A percentile compares a stretch with the other conserved stretches of the same genome.
These are phyloP conservation scores for Philereme transversata DNA, from an alignment of 2,888 invertebrate genomes.

Conservation along the genomic window DNA sequence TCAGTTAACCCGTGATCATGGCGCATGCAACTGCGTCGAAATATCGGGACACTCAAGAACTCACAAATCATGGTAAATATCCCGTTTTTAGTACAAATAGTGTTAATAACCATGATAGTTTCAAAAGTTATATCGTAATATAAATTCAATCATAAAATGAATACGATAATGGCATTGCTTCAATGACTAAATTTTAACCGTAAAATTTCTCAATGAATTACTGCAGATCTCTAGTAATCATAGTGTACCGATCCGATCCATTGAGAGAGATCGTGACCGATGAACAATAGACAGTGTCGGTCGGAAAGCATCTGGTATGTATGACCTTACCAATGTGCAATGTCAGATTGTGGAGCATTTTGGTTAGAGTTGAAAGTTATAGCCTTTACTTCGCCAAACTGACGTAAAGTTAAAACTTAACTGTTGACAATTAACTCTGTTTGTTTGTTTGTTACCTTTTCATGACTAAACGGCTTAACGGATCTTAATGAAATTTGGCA, in stretches of 20 bases:
- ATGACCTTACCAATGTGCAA: conserved; percentile 61
- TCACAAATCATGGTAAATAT: too few relatives aligned
- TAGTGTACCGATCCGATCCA: conserved; percentile 56
- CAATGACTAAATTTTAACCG: neutral
- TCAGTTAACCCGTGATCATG: too few relatives aligned
- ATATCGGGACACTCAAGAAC: too few relatives aligned
- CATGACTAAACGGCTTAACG: too few relatives aligned
- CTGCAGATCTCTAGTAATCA: conserved; percentile 41
- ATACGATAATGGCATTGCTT: neutral
- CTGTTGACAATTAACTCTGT: too few relatives aligned
- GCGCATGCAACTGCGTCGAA: too few relatives aligned
- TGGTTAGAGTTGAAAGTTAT: neutral
- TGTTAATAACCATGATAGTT: too few relatives aligned
- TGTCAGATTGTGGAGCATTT: conserved; percentile 45
- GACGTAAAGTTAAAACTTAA: too few relatives aligned
- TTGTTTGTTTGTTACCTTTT: too few relatives aligned
- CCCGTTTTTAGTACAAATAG: too few relatives aligned
- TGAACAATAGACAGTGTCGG: conserved; percentile 61
- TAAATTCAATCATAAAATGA: neutral
- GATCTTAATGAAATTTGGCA: too few relatives aligned
- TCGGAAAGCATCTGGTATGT: conserved; percentile 60
- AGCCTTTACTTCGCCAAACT: neutral
- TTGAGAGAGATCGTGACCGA: conserved; percentile 71
- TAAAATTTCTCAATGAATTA: conserved; percentile 36
- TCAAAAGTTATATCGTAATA: too few relatives aligned